Evolutionary conservation across 2,113 vertebrate genomes (phyloP).

Genomic region (Apus apus): DNA sequence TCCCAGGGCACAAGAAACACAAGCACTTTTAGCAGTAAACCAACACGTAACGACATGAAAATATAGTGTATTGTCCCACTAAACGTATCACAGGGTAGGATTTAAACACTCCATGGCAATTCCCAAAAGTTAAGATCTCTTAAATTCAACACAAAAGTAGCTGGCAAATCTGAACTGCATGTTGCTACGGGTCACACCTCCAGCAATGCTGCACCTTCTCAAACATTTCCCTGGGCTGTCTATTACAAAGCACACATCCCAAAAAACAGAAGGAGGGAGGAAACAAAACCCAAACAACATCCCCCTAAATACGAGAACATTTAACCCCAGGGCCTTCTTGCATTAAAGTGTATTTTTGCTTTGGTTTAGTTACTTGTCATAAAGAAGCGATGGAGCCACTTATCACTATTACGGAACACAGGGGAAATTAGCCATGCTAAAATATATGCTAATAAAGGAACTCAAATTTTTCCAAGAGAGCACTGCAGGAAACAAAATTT

Average conservation of each 20-base stretch:
- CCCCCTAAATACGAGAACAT: slow-evolving; percentile 7
- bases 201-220: neutral
- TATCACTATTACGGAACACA: slow-evolving; percentile 63
- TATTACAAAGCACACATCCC: neutral
- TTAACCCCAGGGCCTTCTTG: slow-evolving; percentile 26
- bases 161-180: neutral
- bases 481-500: slow-evolving; percentile 77
- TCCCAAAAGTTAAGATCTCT: neutral
- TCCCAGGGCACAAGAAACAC: neutral
- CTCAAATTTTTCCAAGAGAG: slow-evolving; percentile 78
- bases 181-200: neutral
- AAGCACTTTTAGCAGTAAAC: neutral
- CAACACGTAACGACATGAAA: neutral
- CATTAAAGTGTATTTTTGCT: neutral
- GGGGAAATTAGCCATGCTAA: slow-evolving; percentile 75
- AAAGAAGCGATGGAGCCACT: slow-evolving; percentile 57
- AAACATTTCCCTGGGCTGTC: neutral
- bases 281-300: neutral
- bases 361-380: slow-evolving; percentile 27
- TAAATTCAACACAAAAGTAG: neutral
- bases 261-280: neutral
- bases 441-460: slow-evolving; percentile 76
- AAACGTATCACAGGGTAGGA: neutral
- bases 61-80: neutral
- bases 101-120: neutral